Evolutionary conservation across 2,797 vertebrate genomes (phyloP).

Genomic region (Petrocephalus sullivani): DNA sequence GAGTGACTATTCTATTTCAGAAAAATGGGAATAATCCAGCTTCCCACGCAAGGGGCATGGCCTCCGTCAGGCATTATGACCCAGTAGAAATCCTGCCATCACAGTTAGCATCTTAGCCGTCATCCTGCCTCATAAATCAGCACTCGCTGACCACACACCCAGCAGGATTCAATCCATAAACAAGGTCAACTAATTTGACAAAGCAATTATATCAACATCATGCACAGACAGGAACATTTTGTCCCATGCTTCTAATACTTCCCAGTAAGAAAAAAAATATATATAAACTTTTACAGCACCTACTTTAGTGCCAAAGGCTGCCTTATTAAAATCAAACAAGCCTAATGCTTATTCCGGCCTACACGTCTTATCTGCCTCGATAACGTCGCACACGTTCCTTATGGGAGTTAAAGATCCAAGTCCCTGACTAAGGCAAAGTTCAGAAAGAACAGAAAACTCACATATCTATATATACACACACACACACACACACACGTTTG

Average conservation of each 20-base stretch:
- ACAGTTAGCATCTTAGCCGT: background rate
- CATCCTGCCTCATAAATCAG: background rate
- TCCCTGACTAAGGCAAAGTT: background rate
- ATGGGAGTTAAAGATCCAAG: background rate
- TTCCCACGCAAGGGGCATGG: background rate
- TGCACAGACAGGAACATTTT: background rate
- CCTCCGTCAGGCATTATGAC: background rate
- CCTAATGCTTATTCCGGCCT: background rate
- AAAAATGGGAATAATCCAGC: background rate
- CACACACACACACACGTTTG: background rate
- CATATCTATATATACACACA: background rate
- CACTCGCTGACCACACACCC: background rate
- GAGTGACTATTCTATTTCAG: background rate
- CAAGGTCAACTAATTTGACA: background rate
- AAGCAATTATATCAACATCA: background rate
- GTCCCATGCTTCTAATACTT: background rate
- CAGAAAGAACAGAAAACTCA: background rate
- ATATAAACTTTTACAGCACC: background rate
- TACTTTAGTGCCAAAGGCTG: background rate
- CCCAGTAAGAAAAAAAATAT: background rate
- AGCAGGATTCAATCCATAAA: background rate
- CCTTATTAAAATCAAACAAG: background rate
- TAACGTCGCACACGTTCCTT: background rate
- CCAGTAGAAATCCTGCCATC: too few species aligned
- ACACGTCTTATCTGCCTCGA: background rate